Evolutionary conservation across 1,140 invertebrate species (phyloP).

Genomic region (Mactra quadrangularis): DNA sequence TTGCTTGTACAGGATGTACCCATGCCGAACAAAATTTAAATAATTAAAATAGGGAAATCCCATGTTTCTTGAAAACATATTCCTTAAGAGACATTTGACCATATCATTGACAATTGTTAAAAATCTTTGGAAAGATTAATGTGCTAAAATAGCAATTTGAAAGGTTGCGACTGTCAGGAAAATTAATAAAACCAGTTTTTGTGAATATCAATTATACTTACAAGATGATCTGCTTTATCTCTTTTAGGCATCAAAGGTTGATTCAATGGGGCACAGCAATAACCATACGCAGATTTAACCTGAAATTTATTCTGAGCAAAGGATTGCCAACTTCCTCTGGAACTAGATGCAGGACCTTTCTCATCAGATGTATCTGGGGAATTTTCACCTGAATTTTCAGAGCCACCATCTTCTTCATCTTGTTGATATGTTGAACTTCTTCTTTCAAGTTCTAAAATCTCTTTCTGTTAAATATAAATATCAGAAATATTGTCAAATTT

Average conservation of each 20-base stretch:
- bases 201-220: constrained; percentile 54
- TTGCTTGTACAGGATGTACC: no score
- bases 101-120: no score
- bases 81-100: no score
- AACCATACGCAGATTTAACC: constrained; percentile 67
- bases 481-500: no score
- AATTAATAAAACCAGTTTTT: no score
- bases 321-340: constrained; percentile 64
- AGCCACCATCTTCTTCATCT: constrained; percentile 24
- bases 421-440: constrained; percentile 6
- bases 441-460: constrained; percentile 43
- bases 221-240: constrained; percentile 72
- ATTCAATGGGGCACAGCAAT: constrained; percentile 70
- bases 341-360: not conserved
- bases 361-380: constrained; percentile 41
- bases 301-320: constrained; percentile 74
- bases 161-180: no score
- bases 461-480: constrained; percentile 26
- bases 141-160: no score
- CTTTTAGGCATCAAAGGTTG: constrained; percentile 72
- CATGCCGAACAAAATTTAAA: no score
- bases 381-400: constrained; percentile 43
- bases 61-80: no score
- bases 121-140: no score
- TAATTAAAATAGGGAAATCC: no score